Conservation (phyloP, 2,888 invertebrate species). For the Drosophila mulleri region DNA sequence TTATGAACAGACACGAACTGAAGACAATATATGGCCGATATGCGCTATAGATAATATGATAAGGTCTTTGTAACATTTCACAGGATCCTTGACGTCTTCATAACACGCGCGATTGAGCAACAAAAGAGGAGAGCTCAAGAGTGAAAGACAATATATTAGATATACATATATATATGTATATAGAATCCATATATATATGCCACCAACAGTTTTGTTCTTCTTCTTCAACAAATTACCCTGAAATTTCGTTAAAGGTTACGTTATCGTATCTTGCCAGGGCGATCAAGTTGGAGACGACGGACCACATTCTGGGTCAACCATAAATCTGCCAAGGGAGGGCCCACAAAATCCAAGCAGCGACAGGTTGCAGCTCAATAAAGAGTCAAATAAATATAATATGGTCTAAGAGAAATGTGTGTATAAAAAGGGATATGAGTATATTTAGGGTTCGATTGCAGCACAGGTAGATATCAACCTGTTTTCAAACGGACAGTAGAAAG, state of each 20-base stretch:
- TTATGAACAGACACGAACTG: slow-evolving; percentile 6
- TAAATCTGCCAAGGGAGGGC: slow-evolving; percentile 65
- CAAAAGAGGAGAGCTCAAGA: slow-evolving; percentile 22
- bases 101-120: slow-evolving; percentile 72
- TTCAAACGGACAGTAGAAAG: slow-evolving; percentile 11
- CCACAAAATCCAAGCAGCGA: slow-evolving; percentile 53
- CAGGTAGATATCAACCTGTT: slow-evolving; percentile 57
- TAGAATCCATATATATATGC: slow-evolving; percentile 31
- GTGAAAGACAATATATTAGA: background rate
- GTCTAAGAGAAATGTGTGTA: slow-evolving; percentile 34
- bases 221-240: slow-evolving; percentile 71
- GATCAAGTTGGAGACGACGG: slow-evolving; percentile 49
- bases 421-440: slow-evolving; percentile 73
- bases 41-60: background rate
- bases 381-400: slow-evolving; percentile 66
- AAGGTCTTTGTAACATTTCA: slow-evolving; percentile 13
- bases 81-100: slow-evolving; percentile 69
- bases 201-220: slow-evolving; percentile 63
- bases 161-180: background rate
- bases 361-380: slow-evolving; percentile 78
- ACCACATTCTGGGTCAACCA: slow-evolving; percentile 57
- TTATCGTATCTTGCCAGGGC: slow-evolving; percentile 54
- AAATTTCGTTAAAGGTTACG: slow-evolving; percentile 45
- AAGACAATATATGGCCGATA: background rate
- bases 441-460: slow-evolving; percentile 59